These are phyloP conservation scores for Serilophus lunatus DNA, from an alignment of 2,113 vertebrate genomes.

Conservation along the genomic window DNA sequence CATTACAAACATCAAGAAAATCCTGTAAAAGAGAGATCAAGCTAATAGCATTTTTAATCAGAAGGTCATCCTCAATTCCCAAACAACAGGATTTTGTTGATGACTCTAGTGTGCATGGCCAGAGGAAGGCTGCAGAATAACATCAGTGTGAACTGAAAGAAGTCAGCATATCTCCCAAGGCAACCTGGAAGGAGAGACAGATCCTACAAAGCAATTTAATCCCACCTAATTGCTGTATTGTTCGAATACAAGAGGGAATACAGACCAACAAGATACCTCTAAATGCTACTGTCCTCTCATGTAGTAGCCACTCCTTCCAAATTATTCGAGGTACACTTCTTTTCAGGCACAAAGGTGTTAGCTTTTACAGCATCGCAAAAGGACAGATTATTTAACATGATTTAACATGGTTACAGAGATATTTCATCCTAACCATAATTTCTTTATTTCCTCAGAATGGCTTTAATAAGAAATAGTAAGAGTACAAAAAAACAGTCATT, in stretches of 20 bases:
- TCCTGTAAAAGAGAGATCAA: not conserved
- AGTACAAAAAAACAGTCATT: not conserved
- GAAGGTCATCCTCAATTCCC: not conserved
- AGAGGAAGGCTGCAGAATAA: not conserved
- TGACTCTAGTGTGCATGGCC: not conserved
- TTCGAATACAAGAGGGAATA: not conserved
- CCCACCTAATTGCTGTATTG: not conserved
- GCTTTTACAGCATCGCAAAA: not conserved
- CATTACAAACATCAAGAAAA: not conserved
- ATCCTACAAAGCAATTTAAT: not conserved
- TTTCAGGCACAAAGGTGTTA: not conserved
- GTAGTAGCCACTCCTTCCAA: not conserved
- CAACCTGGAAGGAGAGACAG: not conserved
- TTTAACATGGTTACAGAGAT: not conserved
- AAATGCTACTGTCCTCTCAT: not conserved
- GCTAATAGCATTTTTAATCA: not conserved
- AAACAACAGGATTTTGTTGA: not conserved
- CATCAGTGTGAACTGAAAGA: not conserved
- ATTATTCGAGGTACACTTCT: not conserved
- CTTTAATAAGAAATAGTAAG: not conserved
- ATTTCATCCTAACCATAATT: not conserved
- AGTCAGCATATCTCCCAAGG: rapidly evolving
- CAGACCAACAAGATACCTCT: not conserved
- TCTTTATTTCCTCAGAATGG: not conserved
- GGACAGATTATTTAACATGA: not conserved